phyloP scores from a whole-genome alignment of 1,140 invertebrate genomes.

The Zaprionus tsacasi region DNA sequence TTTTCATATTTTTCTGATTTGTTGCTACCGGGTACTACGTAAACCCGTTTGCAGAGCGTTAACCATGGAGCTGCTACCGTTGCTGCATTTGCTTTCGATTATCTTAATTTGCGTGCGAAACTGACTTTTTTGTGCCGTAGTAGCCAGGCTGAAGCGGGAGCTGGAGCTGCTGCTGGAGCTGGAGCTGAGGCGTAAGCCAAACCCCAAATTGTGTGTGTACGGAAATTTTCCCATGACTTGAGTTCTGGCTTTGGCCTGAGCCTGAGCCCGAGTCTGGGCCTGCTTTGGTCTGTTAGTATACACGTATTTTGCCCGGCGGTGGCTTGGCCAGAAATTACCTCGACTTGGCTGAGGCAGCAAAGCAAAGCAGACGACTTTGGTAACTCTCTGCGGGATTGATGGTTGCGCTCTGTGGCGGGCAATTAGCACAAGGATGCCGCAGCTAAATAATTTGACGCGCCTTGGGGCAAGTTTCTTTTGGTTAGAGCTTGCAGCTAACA shows the following conservation, averaged over 20 bases:
- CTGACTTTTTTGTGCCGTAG: constrained; percentile 73
- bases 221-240: constrained; percentile 82
- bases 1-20: constrained; percentile 83
- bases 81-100: constrained; percentile 82
- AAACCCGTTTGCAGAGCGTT: constrained; percentile 75
- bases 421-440: constrained; percentile 82
- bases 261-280: constrained; percentile 26
- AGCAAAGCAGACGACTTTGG: constrained; percentile 26
- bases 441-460: constrained; percentile 77
- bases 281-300: constrained; percentile 40
- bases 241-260: constrained; percentile 28
- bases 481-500: constrained; percentile 19
- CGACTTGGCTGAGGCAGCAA: constrained; percentile 44
- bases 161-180: constrained; percentile 13
- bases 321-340: constrained; percentile 79
- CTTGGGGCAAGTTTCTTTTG: constrained; percentile 44
- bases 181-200: constrained; percentile 70
- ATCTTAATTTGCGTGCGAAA: constrained; percentile 84
- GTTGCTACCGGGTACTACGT: constrained; percentile 76
- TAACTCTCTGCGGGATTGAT: constrained; percentile 65
- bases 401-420: constrained; percentile 62
- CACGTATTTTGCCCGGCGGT: constrained; percentile 75
- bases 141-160: constrained; percentile 5
- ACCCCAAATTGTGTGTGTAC: constrained; percentile 83
- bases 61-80: constrained; percentile 78